Evolutionary conservation across 1,140 invertebrate species (phyloP), one percentile per base, ranked within the genome.

Genomic region (Nymphalis io): DNA sequence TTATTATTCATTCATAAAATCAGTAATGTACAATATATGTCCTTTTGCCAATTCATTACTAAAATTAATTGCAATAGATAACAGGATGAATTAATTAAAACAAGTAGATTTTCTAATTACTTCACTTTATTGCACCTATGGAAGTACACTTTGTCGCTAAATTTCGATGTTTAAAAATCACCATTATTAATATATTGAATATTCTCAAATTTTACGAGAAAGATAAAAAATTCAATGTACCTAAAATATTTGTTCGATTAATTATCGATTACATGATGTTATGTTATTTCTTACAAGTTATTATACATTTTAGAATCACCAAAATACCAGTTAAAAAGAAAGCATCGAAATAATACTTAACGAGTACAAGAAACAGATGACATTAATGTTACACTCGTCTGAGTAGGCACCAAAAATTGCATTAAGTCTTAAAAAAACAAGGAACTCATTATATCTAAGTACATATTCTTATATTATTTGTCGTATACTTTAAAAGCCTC

Each of bases 401-500:
- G 75, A 76, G 76, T 63, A 79, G 78, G 68, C 76, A 83, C 77
- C 74, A 75, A 81, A 51, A 82, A 81, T 78, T 71, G 70, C 72
- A 64, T 76, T 76, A 74, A 62, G 53, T 72, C 70, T 72, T 66
- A 72, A 55, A 77, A 76, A 70, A 82, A 82, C 75, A 80, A 91
- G 89, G 88, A 89, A 91, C 89, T 89, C 78, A 78, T 86, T 85
- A 90, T 76, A 85, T 82, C 89, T 91, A 91, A 91, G 88, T 91
- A 91, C 88, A 84, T 88, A 88, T 81, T 83, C 89, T 89, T 88
- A 91, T 72, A 86, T 85, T 90, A 85, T 81, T 79, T 79, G 68
- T 91, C 89, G 89, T 91, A 91, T 91, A 91, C 89, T 85, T 89
- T 87, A 91, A 88, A 91, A 91, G 89, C 89, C 89, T 91, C 89